Base-by-base conservation (phyloP, 2,113 vertebrate genomes). In the Dasyurus viverrinus region DNA sequence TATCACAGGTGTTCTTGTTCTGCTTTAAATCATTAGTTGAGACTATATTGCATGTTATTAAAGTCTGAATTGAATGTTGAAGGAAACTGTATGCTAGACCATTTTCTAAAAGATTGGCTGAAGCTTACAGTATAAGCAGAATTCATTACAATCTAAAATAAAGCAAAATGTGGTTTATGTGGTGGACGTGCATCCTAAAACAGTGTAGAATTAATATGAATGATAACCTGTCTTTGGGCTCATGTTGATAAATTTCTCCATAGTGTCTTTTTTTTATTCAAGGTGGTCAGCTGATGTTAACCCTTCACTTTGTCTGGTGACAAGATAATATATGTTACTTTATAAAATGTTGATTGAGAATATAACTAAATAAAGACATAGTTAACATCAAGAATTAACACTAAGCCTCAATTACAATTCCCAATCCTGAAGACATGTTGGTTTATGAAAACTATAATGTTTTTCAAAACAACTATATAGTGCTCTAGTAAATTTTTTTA, bases 201-300 rank as follows among this genome's bases (percentile, higher is more conserved):
- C 50, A 42, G 25, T n/a, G 96, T 96, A 53, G 55, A 53, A 2
- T 93, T 53, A 25, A 36, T 93, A 50, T 76, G 90, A 93, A 92
- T 1, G 0, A 89, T 4, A 96, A n/a, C 50, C 8, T 89, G 36
- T 57, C 55, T 95, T 93, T 76, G 19, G 42, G 3, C 2, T 26
- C 55, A 89, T 0, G 0, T 25, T 90, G 90, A 92, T 50, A 27
- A 0, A 42, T 24, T 96, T 97, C 92, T 53, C 93, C 95, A 93
- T 3, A 92, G 50, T 27, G 22, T 1, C 36, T 95, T 90, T n/a
- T 68, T 47, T 92, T 97, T 97, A 97, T 91, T 92, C 76, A 95
- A 93, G 94, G 11, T 54, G 8, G 0, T 91, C 22, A 36, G 26
- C 9, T 60, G 3, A 8, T 89, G 24, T n/a, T 42, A 94, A 94